Conservation (phyloP, 2,113 vertebrate genomes). For the Petrocephalus microphthalmus region DNA sequence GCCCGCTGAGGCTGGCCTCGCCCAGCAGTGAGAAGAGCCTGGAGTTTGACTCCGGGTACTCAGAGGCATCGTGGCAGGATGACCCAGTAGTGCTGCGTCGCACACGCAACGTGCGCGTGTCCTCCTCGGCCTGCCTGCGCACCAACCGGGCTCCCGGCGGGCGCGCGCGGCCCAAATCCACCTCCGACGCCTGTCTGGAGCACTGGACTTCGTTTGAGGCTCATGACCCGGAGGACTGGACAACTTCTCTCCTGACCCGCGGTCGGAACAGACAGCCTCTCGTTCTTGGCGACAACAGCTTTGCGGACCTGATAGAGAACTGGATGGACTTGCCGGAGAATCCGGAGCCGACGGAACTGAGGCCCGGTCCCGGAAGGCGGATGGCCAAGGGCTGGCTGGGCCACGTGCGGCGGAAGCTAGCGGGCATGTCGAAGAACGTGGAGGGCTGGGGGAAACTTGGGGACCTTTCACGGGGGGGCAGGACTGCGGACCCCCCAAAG, state of each 20-base stretch:
- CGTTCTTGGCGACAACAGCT: constrained; percentile 93
- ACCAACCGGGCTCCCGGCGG: constrained; percentile 56
- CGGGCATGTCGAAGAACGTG: constrained; percentile 65
- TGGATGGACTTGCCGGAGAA: constrained; percentile 96
- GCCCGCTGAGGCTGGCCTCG: constrained; percentile 48
- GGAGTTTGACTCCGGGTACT: constrained; percentile 90
- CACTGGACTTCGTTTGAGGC: constrained; percentile 80
- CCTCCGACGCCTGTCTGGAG: constrained; percentile 86
- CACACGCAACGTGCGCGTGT: constrained; percentile 64
- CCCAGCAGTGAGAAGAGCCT: constrained; percentile 75
- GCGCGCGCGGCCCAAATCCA: constrained; percentile 80
- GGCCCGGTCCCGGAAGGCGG: constrained; percentile 56
- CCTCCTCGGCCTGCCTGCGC: constrained; percentile 64
- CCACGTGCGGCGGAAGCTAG: constrained; percentile 77
- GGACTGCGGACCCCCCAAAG: constrained; percentile 59
- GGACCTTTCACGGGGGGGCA: constrained; percentile 35
- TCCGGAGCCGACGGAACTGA: constrained; percentile 58
- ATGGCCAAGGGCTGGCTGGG: constrained; percentile 82
- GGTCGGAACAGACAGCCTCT: constrained; percentile 88
- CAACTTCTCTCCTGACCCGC: constrained; percentile 77
- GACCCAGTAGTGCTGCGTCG: constrained; percentile 66
- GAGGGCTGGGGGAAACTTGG: constrained; percentile 47
- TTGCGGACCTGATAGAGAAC: constrained; percentile 92
- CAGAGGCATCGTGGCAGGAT: constrained; percentile 82
- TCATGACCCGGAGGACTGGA: constrained; percentile 77